These are phyloP conservation scores for Aptenodytes patagonicus DNA, from an alignment of 2,113 vertebrate species.

Conservation along the genomic window DNA sequence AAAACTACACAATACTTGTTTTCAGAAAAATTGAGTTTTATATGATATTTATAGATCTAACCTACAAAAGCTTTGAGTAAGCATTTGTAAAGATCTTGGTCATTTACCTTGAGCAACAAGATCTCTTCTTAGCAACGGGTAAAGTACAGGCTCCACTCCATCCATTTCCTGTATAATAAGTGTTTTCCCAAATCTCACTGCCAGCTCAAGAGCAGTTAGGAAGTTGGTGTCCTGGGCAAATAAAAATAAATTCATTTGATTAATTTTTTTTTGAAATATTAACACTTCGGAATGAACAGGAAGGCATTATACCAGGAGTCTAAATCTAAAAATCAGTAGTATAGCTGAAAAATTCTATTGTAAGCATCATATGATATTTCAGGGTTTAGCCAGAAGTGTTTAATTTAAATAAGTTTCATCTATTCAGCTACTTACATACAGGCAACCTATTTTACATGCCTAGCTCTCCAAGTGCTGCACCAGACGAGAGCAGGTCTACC, in stretches of 20 bases:
- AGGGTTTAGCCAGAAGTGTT: not conserved
- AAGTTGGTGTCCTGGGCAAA: conserved; percentile 87
- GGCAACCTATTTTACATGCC: not conserved
- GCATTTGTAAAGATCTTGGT: not conserved
- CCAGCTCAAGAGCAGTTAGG: conserved; percentile 89
- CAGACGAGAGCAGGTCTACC: not conserved
- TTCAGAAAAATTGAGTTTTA: not conserved
- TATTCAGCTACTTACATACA: not conserved
- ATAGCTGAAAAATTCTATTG: not conserved
- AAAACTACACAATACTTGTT: not conserved
- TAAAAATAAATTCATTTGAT: not conserved
- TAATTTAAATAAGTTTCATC: not conserved
- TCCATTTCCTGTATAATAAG: conserved; percentile 97
- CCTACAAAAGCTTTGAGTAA: not conserved
- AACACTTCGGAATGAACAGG: not conserved
- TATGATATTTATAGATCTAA: not conserved
- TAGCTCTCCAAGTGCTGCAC: not conserved
- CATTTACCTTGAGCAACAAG: conserved; percentile 89
- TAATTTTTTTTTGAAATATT: not conserved
- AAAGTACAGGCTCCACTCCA: conserved; percentile 93
- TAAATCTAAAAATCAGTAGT: not conserved
- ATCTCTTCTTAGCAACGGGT: conserved; percentile 90
- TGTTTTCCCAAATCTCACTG: conserved; percentile 97
- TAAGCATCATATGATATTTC: not conserved
- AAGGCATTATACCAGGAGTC: not conserved